Base-by-base conservation (phyloP, 2,113 vertebrate species). In the Paedocypris sp. region DNA sequence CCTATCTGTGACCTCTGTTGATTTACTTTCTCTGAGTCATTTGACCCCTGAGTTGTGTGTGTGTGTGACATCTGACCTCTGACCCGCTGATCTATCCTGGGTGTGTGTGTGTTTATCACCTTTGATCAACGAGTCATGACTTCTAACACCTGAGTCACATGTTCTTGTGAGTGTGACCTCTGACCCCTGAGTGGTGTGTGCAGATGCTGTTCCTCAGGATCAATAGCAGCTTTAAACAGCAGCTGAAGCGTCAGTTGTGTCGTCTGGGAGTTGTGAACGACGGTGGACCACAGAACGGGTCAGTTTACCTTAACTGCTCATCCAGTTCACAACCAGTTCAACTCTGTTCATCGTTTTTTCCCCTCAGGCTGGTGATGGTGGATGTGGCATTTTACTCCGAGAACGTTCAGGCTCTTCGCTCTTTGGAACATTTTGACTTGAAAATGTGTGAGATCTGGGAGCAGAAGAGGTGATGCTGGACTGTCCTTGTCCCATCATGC, bases 381-480 rank as follows among this genome's bases (percentile, higher is more conserved):
- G 95, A 99, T 71, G 89, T 99, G 51, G 93, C 93, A 38, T 98
- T 99, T 85, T 99, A 96, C 90, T 89, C 89, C 33, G 95, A 91
- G 87, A 97, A 97, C 76, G 69, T 97, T 53, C 93, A 92, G 87
- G 89, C 78, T 42, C 85, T 99, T 78, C 90, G 86, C 82, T 91
- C 88, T 66, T 89, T 99, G 67, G 91, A 94, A 79, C 73, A 75
- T 31, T 79, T 99, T 61, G 90, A 96, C 79, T 84, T 97, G 69
- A 95, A 93, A 83, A 93, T 98, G 93, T 86, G 81, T 0, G 95
- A 97, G 75, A 94, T 99, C 73, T 99, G 95, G 95, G 93, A 99
- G 82, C 91, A 92, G 86, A 99, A 98, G 86, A 97, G 94, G 91
- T 98, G 94, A 99, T 88, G 61, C 63, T 49, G 31, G 57, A 56